These are phyloP conservation scores for Empidonax alnorum DNA, from an alignment of 2,113 vertebrate species.

Conservation along the genomic window DNA sequence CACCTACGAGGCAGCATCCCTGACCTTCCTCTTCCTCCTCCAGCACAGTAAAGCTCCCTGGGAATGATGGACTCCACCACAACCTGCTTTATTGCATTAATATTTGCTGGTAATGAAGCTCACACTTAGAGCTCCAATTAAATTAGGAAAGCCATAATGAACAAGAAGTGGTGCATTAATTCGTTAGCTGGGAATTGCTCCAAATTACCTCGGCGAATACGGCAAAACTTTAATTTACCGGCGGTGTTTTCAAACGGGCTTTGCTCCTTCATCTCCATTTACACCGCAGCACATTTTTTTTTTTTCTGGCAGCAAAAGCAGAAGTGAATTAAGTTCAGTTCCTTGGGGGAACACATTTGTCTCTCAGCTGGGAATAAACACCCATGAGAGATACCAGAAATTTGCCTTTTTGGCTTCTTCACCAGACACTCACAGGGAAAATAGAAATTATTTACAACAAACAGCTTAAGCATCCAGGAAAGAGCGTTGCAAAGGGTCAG, in stretches of 20 bases:
- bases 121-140: neutral
- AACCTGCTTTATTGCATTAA: neutral
- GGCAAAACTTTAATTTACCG: neutral
- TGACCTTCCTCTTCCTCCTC: neutral
- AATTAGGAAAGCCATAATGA: slow-evolving; percentile 31
- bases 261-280: neutral
- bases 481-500: too few species aligned
- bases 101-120: neutral
- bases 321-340: neutral
- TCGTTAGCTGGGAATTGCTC: slow-evolving; percentile 21
- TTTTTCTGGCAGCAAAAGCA: neutral
- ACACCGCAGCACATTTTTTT: fast-evolving
- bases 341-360: neutral
- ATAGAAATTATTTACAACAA: neutral
- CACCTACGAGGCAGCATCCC: neutral
- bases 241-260: neutral
- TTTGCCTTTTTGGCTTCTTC: neutral
- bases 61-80: neutral
- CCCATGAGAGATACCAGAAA: neutral
- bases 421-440: neutral
- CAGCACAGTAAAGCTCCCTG: neutral
- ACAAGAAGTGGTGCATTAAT: slow-evolving; percentile 7
- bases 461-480: neutral
- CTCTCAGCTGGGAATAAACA: neutral
- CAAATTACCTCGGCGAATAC: slow-evolving; percentile 22